These are phyloP conservation scores for Catostomus latipinnis DNA, from an alignment of 2,797 vertebrate species.

Conservation along the genomic window DNA sequence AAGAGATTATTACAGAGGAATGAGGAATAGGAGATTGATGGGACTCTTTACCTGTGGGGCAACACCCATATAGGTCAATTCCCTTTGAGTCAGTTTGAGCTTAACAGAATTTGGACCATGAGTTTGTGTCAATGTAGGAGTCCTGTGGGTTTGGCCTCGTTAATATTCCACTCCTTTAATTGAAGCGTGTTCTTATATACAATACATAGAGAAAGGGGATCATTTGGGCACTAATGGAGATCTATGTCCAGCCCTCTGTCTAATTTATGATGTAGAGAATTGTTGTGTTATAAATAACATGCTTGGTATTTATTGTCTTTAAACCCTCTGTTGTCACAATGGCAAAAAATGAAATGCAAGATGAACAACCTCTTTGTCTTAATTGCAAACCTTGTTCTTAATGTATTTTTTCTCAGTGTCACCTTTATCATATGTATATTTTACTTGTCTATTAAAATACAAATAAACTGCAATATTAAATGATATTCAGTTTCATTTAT, in stretches of 20 bases:
- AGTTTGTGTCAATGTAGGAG: constrained; percentile 3
- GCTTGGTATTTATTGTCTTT: constrained; percentile 69
- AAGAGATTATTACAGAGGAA: constrained; percentile 58
- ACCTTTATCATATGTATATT: constrained; percentile 68
- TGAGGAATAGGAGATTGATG: not conserved
- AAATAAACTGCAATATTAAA: constrained; percentile 73
- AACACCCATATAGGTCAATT: not conserved
- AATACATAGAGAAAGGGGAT: not conserved
- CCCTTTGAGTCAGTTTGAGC: not conserved
- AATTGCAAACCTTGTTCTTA: constrained; percentile 65
- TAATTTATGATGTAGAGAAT: constrained; percentile 61
- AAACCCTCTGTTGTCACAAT: constrained; percentile 60
- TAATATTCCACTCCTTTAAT: constrained; percentile 24
- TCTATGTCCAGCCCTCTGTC: constrained; percentile 30
- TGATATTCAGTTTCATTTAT: constrained; percentile 79
- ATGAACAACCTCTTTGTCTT: constrained; percentile 70
- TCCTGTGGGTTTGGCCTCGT: constrained; percentile 6
- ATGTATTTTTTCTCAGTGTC: constrained; percentile 55
- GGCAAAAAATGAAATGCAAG: constrained; percentile 59
- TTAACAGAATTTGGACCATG: not conserved
- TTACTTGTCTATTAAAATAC: constrained; percentile 67
- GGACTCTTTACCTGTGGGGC: not conserved
- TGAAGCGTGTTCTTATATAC: constrained; percentile 14
- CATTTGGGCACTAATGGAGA: constrained; percentile 9
- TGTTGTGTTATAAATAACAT: constrained; percentile 63